Conservation (phyloP, 2,113 vertebrate genomes). For the Hemiprocne comata region DNA sequence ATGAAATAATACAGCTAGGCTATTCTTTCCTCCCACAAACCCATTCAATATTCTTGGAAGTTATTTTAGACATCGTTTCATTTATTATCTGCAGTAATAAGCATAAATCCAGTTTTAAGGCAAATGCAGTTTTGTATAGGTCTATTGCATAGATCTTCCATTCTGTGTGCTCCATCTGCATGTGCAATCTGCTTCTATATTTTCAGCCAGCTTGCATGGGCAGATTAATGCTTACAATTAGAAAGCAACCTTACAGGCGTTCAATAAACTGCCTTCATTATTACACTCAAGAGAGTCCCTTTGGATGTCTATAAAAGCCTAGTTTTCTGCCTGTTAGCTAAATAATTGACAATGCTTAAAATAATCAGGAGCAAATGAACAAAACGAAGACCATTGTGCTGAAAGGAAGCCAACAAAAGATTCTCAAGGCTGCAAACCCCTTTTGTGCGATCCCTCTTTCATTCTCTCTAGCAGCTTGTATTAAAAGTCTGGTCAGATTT, state of each 20-base stretch:
- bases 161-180: conserved; percentile 76
- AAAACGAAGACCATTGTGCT: conserved; percentile 60
- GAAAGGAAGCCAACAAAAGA: conserved; percentile 63
- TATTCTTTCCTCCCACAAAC: conserved; percentile 9
- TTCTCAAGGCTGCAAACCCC: conserved; percentile 35
- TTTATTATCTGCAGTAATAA: conserved; percentile 58
- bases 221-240: conserved; percentile 84
- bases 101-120: conserved; percentile 72
- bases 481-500: conserved; percentile 47
- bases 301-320: conserved; percentile 81
- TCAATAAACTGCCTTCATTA: conserved; percentile 84
- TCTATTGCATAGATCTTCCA: conserved; percentile 70
- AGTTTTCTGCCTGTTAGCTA: conserved; percentile 85
- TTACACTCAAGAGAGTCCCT: conserved; percentile 83
- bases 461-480: conserved; percentile 3
- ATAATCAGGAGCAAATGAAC: conserved; percentile 79
- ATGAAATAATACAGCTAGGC: background rate
- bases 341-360: conserved; percentile 82
- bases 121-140: conserved; percentile 58
- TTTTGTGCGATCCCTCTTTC: conserved; percentile 1
- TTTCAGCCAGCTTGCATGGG: conserved; percentile 81
- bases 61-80: conserved; percentile 35
- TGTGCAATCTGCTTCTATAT: conserved; percentile 80
- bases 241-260: conserved; percentile 82
- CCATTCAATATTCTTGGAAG: conserved; percentile 1